These are phyloP conservation scores for Dexiosoma caninum DNA, from an alignment of 2,888 invertebrate species.

Conservation along the genomic window DNA sequence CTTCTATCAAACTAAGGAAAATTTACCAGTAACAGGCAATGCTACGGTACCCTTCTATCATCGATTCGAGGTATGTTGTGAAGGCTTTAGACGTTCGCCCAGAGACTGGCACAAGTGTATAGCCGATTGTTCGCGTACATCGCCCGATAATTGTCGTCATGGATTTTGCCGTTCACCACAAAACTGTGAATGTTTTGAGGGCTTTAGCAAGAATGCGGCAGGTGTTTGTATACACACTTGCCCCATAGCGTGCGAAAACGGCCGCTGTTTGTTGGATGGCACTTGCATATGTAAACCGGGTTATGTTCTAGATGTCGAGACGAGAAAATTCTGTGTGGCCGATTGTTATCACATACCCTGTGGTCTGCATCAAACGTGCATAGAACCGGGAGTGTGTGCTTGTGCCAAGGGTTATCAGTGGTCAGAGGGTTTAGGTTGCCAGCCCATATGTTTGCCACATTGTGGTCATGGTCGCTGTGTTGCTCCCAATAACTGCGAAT, in stretches of 20 bases:
- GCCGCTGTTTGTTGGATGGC: slow-evolving; percentile 81
- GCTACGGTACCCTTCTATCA: slow-evolving; percentile 77
- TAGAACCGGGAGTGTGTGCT: slow-evolving; percentile 69
- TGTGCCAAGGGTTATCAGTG: slow-evolving; percentile 72
- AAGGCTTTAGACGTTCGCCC: slow-evolving; percentile 82
- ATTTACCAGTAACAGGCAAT: slow-evolving; percentile 75
- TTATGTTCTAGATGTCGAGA: slow-evolving; percentile 72
- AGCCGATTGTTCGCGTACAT: slow-evolving; percentile 74
- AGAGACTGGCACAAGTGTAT: slow-evolving; percentile 77
- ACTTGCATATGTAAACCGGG: slow-evolving; percentile 81
- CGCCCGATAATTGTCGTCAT: slow-evolving; percentile 78
- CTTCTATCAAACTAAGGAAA: slow-evolving; percentile 71
- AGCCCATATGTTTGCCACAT: slow-evolving; percentile 74
- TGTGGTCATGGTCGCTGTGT: slow-evolving; percentile 74
- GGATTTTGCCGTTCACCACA: slow-evolving; percentile 78
- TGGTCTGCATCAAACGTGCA: slow-evolving; percentile 72
- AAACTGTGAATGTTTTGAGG: slow-evolving; percentile 74
- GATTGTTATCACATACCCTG: slow-evolving; percentile 73
- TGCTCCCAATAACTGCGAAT: slow-evolving; percentile 73
- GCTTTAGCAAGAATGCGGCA: slow-evolving; percentile 71
- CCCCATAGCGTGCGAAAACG: slow-evolving; percentile 84
- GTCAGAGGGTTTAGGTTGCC: slow-evolving; percentile 71
- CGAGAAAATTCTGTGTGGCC: slow-evolving; percentile 74
- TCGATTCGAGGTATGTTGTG: slow-evolving; percentile 84
- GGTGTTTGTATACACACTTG: slow-evolving; percentile 82